A percentile compares a stretch with the other conserved stretches of the same genome.
Conservation (phyloP, 2,113 vertebrate species). For the Caranx melampygus region DNA sequence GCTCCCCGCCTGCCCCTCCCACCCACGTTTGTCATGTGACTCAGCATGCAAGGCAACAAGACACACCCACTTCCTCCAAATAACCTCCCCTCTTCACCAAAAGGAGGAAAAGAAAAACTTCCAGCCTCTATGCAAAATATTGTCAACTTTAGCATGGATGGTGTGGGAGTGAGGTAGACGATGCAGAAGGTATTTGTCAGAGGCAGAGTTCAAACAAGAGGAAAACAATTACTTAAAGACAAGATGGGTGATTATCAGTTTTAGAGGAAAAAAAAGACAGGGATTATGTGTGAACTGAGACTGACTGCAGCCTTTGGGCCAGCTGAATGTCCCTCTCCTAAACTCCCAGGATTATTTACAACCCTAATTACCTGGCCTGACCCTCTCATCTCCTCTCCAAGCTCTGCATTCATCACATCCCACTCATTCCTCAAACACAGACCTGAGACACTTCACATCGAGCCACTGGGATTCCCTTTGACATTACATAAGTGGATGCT, state of each 20-base stretch:
- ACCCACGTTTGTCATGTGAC: constrained; percentile 75
- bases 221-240: background rate
- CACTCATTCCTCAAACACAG: constrained; percentile 45
- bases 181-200: background rate
- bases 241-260: background rate
- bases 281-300: background rate
- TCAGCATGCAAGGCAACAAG: constrained; percentile 48
- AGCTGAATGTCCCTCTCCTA: constrained; percentile 17
- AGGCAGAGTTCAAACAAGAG: background rate
- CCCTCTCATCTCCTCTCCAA: constrained; percentile 34
- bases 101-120: background rate
- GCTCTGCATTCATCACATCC: constrained; percentile 51
- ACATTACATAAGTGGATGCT: background rate
- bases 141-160: constrained; percentile 3
- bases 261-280: background rate
- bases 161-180: background rate
- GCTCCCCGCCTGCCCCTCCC: constrained; percentile 66
- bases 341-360: constrained; percentile 43
- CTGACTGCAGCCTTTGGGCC: constrained; percentile 14
- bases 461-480: background rate
- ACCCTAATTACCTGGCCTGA: constrained; percentile 46
- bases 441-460: constrained; percentile 14
- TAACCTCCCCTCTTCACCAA: background rate
- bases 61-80: constrained; percentile 75
- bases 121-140: background rate